Evolutionary conservation across 2,888 invertebrate species (phyloP).

Genomic region (Caradrina clavipalpis): DNA sequence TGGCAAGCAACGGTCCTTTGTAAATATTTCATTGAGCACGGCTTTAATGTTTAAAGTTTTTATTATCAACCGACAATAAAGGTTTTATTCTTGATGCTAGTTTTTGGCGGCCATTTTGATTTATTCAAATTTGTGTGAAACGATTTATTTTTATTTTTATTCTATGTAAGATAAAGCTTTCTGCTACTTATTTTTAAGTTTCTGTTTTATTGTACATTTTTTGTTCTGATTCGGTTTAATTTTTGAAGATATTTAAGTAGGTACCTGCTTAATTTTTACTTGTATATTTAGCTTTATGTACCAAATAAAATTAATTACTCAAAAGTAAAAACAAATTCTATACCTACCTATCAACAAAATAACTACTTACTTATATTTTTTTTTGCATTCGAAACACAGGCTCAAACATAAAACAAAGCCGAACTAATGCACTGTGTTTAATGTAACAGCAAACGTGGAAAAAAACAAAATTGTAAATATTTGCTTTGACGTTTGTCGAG

Average conservation of each 20-base stretch:
- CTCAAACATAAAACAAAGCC: conserved; percentile 33
- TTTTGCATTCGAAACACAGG: neutral
- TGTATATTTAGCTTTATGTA: too few relatives aligned
- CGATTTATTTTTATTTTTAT: conserved; percentile 2
- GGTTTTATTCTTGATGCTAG: conserved; percentile 70
- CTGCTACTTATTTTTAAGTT: too few relatives aligned
- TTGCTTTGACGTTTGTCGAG: conserved; percentile 52
- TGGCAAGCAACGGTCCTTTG: conserved; percentile 70
- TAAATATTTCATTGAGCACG: conserved; percentile 75
- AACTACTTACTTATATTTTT: neutral
- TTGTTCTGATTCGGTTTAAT: neutral
- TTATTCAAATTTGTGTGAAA: conserved; percentile 58
- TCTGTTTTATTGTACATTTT: too few relatives aligned
- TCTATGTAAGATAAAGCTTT: neutral
- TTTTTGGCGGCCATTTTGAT: conserved; percentile 72
- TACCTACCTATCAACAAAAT: too few relatives aligned
- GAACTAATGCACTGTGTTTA: conserved; percentile 43
- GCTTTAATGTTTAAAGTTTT: conserved; percentile 81
- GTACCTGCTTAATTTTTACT: too few relatives aligned
- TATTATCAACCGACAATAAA: conserved; percentile 77
- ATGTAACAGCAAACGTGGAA: conserved; percentile 38
- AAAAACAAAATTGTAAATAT: conserved; percentile 58
- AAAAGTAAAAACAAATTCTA: too few relatives aligned
- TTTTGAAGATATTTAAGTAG: neutral
- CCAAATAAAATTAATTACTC: too few relatives aligned